Percentiles rank a stretch among this genome's conserved stretches.
These are phyloP conservation scores for Caenorhabditis sp. DNA, from an alignment of 2,888 invertebrate genomes.

Conservation along the genomic window DNA sequence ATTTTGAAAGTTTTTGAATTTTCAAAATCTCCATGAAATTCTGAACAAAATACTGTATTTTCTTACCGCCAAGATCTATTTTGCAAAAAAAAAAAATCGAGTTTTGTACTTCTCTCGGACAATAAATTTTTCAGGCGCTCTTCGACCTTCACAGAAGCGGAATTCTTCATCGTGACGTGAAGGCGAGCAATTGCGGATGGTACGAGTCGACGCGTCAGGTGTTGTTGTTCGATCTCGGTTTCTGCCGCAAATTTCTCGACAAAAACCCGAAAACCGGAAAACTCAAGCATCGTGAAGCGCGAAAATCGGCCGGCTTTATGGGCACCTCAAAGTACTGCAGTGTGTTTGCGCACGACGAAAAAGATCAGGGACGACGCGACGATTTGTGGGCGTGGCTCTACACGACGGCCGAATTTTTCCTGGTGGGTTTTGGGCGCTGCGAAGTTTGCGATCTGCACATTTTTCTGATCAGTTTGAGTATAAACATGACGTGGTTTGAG, in stretches of 20 bases:
- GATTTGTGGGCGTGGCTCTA: conserved; percentile 65
- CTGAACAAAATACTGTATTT: no score
- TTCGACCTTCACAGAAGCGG: conserved; percentile 56
- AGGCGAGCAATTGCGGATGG: conserved; percentile 63
- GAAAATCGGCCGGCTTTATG: conserved; percentile 48
- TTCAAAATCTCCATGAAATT: no score
- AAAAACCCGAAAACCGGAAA: conserved; percentile 4
- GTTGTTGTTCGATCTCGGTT: conserved; percentile 47
- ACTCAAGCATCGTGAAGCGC: conserved; percentile 36
- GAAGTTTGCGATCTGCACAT: background rate
- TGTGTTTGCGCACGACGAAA: conserved; percentile 38
- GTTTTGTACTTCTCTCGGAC: no score
- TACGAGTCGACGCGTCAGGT: conserved; percentile 22
- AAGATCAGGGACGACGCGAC: conserved; percentile 61
- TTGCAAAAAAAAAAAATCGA: background rate
- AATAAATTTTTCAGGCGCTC: conserved; percentile 25
- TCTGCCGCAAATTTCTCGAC: conserved; percentile 40
- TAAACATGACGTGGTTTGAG: background rate
- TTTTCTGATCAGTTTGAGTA: background rate
- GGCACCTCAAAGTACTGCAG: conserved; percentile 59
- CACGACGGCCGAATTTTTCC: conserved; percentile 57
- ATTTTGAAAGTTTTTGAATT: no score
- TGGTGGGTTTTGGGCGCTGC: background rate
- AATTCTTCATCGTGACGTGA: conserved; percentile 60
- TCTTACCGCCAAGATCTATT: no score